Percentiles rank a stretch among this genome's conserved stretches.
phyloP scores from a whole-genome alignment of 2,113 vertebrate genomes.

The Genyomyrus donnyi region DNA sequence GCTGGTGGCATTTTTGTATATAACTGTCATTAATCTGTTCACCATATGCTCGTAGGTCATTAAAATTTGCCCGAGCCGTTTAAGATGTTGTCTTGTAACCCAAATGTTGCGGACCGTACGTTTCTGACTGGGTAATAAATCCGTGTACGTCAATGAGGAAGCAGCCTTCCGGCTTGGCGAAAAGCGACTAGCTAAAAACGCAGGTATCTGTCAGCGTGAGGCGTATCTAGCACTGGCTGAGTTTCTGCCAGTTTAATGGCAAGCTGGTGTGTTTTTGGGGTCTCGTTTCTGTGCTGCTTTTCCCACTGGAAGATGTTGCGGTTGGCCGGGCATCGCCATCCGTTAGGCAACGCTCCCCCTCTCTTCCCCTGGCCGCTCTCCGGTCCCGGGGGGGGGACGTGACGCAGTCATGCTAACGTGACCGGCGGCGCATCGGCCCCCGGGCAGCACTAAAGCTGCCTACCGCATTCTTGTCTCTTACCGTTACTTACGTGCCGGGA shows the following conservation, averaged over 20 bases:
- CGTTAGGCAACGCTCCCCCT: slow-evolving; percentile 9
- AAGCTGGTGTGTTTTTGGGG: neutral
- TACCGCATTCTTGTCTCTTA: neutral
- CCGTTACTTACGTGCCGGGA: neutral
- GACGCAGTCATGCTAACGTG: slow-evolving; percentile 64
- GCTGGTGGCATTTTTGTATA: neutral
- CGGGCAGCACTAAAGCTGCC: too few species aligned
- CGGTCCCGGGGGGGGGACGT: slow-evolving; percentile 42
- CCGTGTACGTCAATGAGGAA: neutral
- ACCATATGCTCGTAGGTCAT: neutral
- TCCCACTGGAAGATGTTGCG: slow-evolving; percentile 33
- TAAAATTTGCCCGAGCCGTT: neutral
- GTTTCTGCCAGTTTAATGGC: neutral
- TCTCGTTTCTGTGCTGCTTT: neutral
- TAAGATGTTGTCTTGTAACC: neutral
- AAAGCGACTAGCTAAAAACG: neutral
- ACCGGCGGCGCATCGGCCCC: slow-evolving; percentile 46
- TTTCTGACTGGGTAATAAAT: neutral
- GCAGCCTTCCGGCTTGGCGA: neutral
- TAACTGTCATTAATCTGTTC: too few species aligned
- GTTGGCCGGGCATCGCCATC: slow-evolving; percentile 10
- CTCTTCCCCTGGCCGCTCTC: slow-evolving; percentile 27
- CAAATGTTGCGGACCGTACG: too few species aligned
- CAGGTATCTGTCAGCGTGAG: neutral
- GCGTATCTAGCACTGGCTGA: neutral